Conservation (phyloP, 1,140 invertebrate species). For the Cyclargus thomasi region DNA sequence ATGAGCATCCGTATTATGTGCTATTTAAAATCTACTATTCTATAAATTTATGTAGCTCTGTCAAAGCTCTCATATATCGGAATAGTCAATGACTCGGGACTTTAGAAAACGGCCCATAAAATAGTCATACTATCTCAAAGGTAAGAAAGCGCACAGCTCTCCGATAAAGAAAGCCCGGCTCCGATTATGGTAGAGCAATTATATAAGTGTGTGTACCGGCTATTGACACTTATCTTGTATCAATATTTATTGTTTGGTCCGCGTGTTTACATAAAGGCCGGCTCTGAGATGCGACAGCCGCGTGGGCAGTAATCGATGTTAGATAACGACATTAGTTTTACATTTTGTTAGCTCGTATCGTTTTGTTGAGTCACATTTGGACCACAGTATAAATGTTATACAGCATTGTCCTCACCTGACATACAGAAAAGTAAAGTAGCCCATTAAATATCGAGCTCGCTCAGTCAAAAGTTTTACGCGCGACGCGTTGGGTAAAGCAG, state of each 20-base stretch:
- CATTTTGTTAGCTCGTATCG: constrained; percentile 46
- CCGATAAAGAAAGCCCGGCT: not conserved
- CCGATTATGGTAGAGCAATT: not conserved
- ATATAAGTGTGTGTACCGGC: constrained; percentile 8
- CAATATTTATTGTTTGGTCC: constrained; percentile 19
- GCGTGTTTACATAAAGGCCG: constrained; percentile 33
- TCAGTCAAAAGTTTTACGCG: too few species aligned
- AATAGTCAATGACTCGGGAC: not conserved
- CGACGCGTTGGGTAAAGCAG: too few species aligned
- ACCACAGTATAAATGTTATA: constrained; percentile 29
- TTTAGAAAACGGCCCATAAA: not conserved
- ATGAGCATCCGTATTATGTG: too few species aligned
- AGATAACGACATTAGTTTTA: constrained; percentile 54
- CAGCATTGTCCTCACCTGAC: too few species aligned
- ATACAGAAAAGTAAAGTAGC: too few species aligned
- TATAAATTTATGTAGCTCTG: not conserved
- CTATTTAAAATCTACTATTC: too few species aligned
- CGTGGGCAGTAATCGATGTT: constrained; percentile 57
- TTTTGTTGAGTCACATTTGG: constrained; percentile 39
- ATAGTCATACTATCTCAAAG: not conserved
- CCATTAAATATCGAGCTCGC: too few species aligned
- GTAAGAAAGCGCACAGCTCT: not conserved
- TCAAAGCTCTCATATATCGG: not conserved
- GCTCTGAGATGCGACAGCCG: constrained; percentile 40
- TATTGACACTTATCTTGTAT: constrained; percentile 12